Percentiles rank a stretch among this genome's conserved stretches.
Conservation (phyloP, 2,888 invertebrate genomes). For the Gymnosoma rotundatum region DNA sequence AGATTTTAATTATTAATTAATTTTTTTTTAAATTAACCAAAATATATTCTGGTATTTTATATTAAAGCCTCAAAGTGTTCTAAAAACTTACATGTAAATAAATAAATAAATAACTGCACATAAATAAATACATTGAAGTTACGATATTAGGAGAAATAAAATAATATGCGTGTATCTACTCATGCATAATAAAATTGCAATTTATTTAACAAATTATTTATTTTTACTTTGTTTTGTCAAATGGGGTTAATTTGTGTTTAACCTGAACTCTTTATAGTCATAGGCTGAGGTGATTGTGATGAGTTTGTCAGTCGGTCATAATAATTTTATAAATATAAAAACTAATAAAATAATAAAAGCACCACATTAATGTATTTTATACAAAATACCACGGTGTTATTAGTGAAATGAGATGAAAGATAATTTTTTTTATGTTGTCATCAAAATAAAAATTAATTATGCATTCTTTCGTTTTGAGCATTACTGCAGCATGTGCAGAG, state of each 20-base stretch:
- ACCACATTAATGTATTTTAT: background rate
- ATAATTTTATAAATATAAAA: background rate
- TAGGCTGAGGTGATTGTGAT: slow-evolving; percentile 39
- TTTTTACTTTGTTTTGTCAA: slow-evolving; percentile 79
- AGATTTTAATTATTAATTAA: too few species aligned
- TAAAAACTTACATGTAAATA: background rate
- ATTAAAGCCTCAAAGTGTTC: too few species aligned
- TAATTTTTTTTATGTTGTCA: slow-evolving; percentile 77
- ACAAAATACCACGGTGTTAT: background rate
- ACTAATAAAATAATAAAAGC: slow-evolving; percentile 1
- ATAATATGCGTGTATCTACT: background rate
- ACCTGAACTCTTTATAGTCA: slow-evolving; percentile 71
- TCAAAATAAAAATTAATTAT: slow-evolving; percentile 81
- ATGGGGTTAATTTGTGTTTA: slow-evolving; percentile 81
- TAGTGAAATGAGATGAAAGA: slow-evolving; percentile 4
- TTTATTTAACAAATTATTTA: slow-evolving; percentile 81
- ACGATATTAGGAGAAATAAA: slow-evolving; percentile 32
- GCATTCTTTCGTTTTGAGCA: slow-evolving; percentile 78
- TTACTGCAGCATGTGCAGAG: slow-evolving; percentile 59
- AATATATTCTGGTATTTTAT: too few species aligned
- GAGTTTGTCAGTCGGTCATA: slow-evolving; percentile 51
- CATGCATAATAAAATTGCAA: slow-evolving; percentile 71
- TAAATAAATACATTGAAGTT: background rate
- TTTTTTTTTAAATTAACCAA: too few species aligned
- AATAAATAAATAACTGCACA: background rate